Base-by-base conservation (phyloP, 2,888 invertebrate genomes). In the Nomada ferruginata region DNA sequence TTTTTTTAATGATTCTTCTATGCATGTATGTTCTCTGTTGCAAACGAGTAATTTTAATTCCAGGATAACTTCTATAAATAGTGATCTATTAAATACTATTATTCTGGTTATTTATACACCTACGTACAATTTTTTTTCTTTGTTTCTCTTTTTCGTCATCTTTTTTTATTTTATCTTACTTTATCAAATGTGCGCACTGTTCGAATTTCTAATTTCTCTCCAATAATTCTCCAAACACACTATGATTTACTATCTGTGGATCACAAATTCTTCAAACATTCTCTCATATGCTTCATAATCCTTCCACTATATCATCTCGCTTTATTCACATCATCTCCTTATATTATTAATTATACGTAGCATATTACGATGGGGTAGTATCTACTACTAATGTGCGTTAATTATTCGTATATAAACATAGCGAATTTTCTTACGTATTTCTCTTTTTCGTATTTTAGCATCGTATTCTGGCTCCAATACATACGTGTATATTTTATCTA, bases 1-100 rank as follows among this genome's bases (percentile, higher is more conserved):
- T 23, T 23, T 57, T 57, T 83, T 55, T 84, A 44, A 66, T 60
- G 26, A 73, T 74, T 71, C 55, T 76, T 79, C 64, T 76, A 59
- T 85, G 79, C 82, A 85, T 84, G 85, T 83, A 65, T 76, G 52
- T 72, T 78, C 55, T 82, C 63, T 64, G 47, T 75, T 60, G 86
- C 78, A 82, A 66, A 77, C 55, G 47, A 63, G 52, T 55, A 63
- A 71, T 69, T 74, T 44, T 70, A 53, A 71, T 74, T 82, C 18
- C 55, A 76, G 57, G 42, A 63, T 50, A 71, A 61, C 63, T 76
- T 68, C 57, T 75, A 36, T 18, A 61, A 23, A 2, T 52, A 60
- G 60, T 60, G 61, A 76, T 71, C 61, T 76, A 36, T 66, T 63
- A 44, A 44, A 61, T 66, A 71, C 23, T 66, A 64, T 20, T 20